A percentile compares a stretch with the other conserved stretches of the same genome.
Conservation (phyloP, 2,113 vertebrate genomes). For the Takifugu flavidus region DNA sequence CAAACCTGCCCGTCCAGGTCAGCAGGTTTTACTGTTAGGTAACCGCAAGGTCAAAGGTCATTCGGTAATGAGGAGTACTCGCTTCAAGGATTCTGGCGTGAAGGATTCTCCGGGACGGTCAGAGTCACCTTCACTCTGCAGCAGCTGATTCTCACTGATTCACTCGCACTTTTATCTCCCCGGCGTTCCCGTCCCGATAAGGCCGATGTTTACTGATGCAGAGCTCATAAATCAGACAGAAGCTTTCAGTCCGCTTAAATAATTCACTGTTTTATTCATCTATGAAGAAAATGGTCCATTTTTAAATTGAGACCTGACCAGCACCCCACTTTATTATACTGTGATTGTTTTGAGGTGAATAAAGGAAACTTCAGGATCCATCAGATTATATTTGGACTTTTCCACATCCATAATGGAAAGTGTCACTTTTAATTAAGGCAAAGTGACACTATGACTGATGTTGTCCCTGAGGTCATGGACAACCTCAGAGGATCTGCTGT, state of each 20-base stretch:
- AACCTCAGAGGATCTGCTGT: too few relatives aligned
- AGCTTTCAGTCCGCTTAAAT: not conserved
- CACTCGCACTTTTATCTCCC: not conserved
- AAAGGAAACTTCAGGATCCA: too few relatives aligned
- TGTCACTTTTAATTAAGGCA: too few relatives aligned
- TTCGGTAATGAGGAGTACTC: constrained; percentile 29
- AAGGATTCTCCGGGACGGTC: not conserved
- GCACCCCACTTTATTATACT: too few relatives aligned
- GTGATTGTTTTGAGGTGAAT: too few relatives aligned
- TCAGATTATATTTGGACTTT: too few relatives aligned
- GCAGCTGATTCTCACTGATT: not conserved
- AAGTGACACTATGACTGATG: too few relatives aligned
- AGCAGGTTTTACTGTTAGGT: constrained; percentile 5
- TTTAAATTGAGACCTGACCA: too few relatives aligned
- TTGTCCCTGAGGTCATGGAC: too few relatives aligned
- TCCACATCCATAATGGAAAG: too few relatives aligned
- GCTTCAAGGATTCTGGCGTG: constrained; percentile 4
- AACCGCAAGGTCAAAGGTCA: constrained; percentile 43
- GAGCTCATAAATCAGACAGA: not conserved
- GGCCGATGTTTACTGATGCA: constrained; percentile 6
- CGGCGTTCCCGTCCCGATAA: not conserved
- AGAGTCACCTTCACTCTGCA: not conserved
- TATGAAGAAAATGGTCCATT: too few relatives aligned
- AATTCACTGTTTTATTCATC: not conserved
- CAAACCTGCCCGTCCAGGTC: constrained; percentile 6